Percentiles rank a stretch among this genome's conserved stretches.
These are phyloP conservation scores for Apomyelois bistriatella DNA, from an alignment of 2,888 invertebrate genomes.

Conservation along the genomic window DNA sequence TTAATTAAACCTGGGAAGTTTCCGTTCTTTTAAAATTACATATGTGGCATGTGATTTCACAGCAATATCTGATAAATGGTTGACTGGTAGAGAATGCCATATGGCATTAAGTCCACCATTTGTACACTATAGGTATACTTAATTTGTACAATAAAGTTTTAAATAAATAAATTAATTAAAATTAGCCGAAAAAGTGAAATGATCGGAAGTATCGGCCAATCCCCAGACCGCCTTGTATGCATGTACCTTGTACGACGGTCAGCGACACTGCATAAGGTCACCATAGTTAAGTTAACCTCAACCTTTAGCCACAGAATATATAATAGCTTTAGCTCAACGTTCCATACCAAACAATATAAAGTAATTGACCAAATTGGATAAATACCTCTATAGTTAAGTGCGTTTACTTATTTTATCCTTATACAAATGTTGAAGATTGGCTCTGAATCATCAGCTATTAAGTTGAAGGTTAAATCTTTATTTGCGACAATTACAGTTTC, in stretches of 20 bases:
- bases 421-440: not conserved
- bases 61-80: too few relatives aligned
- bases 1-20: too few relatives aligned
- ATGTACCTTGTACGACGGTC: not conserved
- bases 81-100: too few relatives aligned
- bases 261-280: conserved; percentile 7
- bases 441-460: not conserved
- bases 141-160: too few relatives aligned
- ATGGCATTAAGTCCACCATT: too few relatives aligned
- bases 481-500: not conserved
- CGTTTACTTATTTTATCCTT: not conserved
- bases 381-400: not conserved
- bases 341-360: conserved; percentile 1
- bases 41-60: too few relatives aligned
- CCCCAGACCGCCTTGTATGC: not conserved
- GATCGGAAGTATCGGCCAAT: not conserved
- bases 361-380: conserved; percentile 5
- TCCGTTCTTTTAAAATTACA: too few relatives aligned
- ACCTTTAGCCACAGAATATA: too few relatives aligned
- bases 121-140: too few relatives aligned
- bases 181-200: too few relatives aligned
- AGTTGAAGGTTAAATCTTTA: not conserved
- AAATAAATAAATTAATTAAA: too few relatives aligned
- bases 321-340: too few relatives aligned
- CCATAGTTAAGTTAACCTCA: not conserved